Evolutionary conservation across 2,113 vertebrate species (phyloP).

Genomic region (Arvicanthis niloticus): DNA sequence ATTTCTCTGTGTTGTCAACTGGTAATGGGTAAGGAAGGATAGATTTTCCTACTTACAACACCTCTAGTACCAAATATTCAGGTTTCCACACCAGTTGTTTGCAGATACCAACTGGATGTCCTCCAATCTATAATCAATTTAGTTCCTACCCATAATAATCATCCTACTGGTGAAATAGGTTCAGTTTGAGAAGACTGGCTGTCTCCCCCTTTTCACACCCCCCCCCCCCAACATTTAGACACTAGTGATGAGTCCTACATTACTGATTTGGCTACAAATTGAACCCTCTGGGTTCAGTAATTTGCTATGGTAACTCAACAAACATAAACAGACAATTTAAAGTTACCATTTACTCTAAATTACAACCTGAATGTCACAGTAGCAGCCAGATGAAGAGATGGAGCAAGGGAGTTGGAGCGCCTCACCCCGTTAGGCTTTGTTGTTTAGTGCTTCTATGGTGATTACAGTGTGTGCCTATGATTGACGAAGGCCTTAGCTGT

Average conservation of each 20-base stretch:
- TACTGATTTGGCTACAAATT: background rate
- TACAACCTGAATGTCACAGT: no score
- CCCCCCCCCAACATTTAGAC: background rate
- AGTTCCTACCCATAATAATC: background rate
- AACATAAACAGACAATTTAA: background rate
- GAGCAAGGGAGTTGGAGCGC: background rate
- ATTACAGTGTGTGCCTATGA: background rate
- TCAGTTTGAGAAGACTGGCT: background rate
- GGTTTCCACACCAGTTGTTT: background rate
- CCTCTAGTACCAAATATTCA: background rate
- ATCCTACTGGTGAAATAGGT: background rate
- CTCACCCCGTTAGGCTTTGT: background rate
- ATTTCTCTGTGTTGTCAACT: constrained; percentile 93
- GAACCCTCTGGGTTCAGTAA: background rate
- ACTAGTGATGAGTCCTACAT: no score
- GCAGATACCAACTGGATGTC: background rate
- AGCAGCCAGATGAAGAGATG: background rate
- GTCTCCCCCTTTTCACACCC: background rate
- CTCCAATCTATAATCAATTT: background rate
- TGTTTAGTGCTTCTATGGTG: background rate
- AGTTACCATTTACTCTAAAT: background rate
- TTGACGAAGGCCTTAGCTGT: background rate
- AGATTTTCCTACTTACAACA: background rate
- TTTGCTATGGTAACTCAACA: background rate
- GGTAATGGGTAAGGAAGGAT: constrained; percentile 84